phyloP scores from a whole-genome alignment of 2,113 vertebrate genomes.

The Platysteira castanea region DNA sequence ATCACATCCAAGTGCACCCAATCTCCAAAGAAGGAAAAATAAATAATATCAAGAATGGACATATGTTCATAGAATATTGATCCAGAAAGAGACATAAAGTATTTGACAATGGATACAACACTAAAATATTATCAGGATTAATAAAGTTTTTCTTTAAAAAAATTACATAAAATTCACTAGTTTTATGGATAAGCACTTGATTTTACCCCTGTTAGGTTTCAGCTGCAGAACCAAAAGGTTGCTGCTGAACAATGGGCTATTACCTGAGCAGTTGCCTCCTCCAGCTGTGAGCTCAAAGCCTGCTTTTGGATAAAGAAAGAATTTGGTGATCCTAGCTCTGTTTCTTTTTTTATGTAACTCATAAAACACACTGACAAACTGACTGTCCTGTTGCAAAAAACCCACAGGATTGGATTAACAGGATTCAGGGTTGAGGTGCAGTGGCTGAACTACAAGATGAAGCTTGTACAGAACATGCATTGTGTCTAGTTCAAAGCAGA shows the following conservation, averaged over 20 bases:
- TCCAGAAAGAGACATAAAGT: slow-evolving; percentile 13
- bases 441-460: neutral
- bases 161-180: neutral
- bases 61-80: neutral
- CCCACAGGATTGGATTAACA: neutral
- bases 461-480: neutral
- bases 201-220: neutral
- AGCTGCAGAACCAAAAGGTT: neutral
- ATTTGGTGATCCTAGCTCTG: neutral
- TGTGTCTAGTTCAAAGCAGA: slow-evolving; percentile 21
- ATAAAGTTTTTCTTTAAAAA: neutral
- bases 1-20: slow-evolving; percentile 6
- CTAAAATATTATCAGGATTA: neutral
- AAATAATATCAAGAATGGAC: neutral
- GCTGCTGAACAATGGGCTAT: slow-evolving; percentile 2
- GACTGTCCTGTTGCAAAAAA: neutral
- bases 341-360: neutral
- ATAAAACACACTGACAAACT: slow-evolving; percentile 17
- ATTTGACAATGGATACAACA: neutral
- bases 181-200: neutral
- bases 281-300: slow-evolving; percentile 24
- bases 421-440: neutral
- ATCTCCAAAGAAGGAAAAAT: neutral
- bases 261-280: neutral
- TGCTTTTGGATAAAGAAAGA: neutral